Evolutionary conservation across 92 coral and sea anemone genomes (phyloP), one percentile per base, ranked within the genome.

Genomic region (Pocillopora meandrina): DNA sequence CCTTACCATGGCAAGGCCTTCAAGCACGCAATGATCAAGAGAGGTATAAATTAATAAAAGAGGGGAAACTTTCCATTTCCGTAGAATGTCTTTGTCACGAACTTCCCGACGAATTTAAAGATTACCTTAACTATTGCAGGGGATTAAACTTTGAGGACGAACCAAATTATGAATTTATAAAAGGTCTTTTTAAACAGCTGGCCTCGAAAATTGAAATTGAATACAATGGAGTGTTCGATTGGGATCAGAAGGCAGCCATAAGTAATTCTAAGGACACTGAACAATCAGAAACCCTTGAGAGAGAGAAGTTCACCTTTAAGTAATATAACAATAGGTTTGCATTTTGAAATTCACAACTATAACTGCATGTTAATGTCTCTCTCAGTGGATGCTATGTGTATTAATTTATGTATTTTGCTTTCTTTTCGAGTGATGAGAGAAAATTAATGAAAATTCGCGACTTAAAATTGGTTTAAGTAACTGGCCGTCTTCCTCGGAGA

Each of bases 1-100:
- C 84, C 64, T 77, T 92, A 52, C 95, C 95, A 10, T 92, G 95
- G 95, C 95, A 92, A 63, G 95, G 95, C 63, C 92, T 92, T 10
- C 87, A 85, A 61, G 91, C 88, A 10, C 89, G 91, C 31, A 91
- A 71, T 19, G 89, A 89, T 75, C 84, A 85, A 52, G 92, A 90
- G 74, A 67, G 87, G 65, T 85, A 75, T 33, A 85, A 89, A 71
- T 56, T 83, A 84, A 91, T 92, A 10, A 87, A 89, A 2, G 95
- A 92, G 62, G 84, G 87, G 36, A 92, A 92, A 65, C 84, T 82
- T 3, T 72, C 88, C 5, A 74, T 87, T 55, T 63, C 84, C 20
- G 84, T 90, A 20, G 93, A 88, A 49, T 82, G 87, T 64, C 90
- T 92, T 61, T 92, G 95, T 71, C 80, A 82, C 15, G 75, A 77